Evolutionary conservation across 2,113 vertebrate genomes (phyloP).

Genomic region (Trochalopteron elliotii): DNA sequence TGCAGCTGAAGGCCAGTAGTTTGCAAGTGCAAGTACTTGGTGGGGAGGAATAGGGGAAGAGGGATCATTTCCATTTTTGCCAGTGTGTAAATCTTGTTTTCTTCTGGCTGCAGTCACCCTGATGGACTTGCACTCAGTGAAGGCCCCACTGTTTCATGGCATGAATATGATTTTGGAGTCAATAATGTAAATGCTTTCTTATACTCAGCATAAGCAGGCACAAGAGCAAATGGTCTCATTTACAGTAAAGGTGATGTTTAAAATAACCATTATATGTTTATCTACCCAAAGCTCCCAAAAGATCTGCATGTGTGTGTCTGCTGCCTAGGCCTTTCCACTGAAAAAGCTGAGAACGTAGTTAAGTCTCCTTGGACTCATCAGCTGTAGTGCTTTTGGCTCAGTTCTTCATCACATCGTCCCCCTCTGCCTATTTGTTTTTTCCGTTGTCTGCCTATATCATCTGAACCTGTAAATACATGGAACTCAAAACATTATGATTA

Average conservation of each 20-base stretch:
- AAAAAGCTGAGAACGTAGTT: not conserved
- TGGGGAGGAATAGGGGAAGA: not conserved
- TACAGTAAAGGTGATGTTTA: not conserved
- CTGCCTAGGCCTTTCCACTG: not conserved
- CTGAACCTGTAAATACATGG: not conserved
- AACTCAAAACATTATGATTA: not conserved
- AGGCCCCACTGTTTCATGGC: not conserved
- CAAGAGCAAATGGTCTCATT: not conserved
- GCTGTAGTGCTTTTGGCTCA: not conserved
- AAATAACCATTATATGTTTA: not conserved
- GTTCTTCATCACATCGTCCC: not conserved
- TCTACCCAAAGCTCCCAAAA: not conserved
- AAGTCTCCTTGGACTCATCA: not conserved
- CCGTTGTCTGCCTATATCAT: not conserved
- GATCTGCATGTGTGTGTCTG: not conserved
- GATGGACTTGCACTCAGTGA: not conserved
- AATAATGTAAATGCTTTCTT: slow-evolving; percentile 20
- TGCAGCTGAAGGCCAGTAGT: slow-evolving; percentile 47
- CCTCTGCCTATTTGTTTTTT: not conserved
- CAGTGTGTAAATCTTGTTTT: slow-evolving; percentile 41
- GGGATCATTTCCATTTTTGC: not conserved
- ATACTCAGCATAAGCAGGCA: not conserved
- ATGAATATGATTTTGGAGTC: slow-evolving; percentile 6
- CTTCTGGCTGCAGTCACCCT: not conserved
- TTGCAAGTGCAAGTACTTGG: slow-evolving; percentile 34